Evolutionary conservation across 2,888 invertebrate genomes (phyloP).

Genomic region (Galerucella nymphaeae): DNA sequence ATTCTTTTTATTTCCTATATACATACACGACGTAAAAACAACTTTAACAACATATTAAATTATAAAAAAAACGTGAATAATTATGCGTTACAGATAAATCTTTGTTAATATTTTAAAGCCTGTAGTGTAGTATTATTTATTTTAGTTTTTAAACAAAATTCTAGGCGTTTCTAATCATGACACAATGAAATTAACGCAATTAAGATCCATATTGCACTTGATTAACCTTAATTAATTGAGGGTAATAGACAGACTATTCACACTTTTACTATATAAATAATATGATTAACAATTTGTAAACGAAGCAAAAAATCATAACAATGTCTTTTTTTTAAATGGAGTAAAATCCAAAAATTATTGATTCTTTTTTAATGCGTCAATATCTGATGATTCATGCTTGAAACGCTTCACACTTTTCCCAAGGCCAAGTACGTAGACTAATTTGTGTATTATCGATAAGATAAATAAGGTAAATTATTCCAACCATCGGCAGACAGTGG

Average conservation of each 20-base stretch:
- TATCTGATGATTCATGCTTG: too few species aligned
- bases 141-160: background rate
- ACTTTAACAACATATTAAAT: background rate
- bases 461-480: too few species aligned
- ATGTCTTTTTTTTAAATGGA: too few species aligned
- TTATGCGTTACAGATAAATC: background rate
- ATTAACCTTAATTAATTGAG: slow-evolving; percentile 43
- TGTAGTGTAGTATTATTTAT: background rate
- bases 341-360: too few species aligned
- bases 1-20: slow-evolving; percentile 6
- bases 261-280: background rate
- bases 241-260: slow-evolving; percentile 21
- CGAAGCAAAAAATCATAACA: too few species aligned
- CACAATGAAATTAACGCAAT: slow-evolving; percentile 31
- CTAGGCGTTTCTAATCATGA: slow-evolving; percentile 24
- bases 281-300: background rate
- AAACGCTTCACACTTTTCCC: too few species aligned
- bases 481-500: too few species aligned
- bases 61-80: slow-evolving; percentile 2
- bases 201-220: slow-evolving; percentile 34
- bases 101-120: background rate
- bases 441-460: too few species aligned
- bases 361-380: too few species aligned
- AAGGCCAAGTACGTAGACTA: too few species aligned
- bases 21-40: background rate